Conservation (phyloP, 2,797 vertebrate species). For the Apogon talboti region DNA sequence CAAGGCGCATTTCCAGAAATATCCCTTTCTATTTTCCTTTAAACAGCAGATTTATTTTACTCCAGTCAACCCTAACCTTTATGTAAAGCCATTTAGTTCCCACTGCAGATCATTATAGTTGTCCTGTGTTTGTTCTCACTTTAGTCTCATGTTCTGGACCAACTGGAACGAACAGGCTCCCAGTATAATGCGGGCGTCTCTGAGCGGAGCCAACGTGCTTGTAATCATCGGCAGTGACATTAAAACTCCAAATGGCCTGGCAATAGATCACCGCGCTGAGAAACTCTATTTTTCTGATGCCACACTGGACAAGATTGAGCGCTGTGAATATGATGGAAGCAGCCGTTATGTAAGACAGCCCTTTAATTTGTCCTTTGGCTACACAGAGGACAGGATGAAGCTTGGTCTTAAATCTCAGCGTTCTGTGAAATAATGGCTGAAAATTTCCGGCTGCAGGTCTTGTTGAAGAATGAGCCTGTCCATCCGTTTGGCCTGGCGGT, state of each 20-base stretch:
- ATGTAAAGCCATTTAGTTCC: constrained; percentile 19
- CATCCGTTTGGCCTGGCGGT: constrained; percentile 96
- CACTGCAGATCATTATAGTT: constrained; percentile 22
- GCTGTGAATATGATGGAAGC: constrained; percentile 96
- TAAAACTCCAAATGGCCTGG: constrained; percentile 94
- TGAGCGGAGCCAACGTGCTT: constrained; percentile 92
- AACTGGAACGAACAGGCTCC: constrained; percentile 98
- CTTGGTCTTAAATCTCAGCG: background rate
- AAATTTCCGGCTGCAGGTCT: constrained; percentile 81
- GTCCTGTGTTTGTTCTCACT: constrained; percentile 25
- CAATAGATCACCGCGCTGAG: constrained; percentile 95
- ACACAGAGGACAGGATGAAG: no score
- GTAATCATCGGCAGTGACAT: constrained; percentile 95
- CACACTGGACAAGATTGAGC: constrained; percentile 96
- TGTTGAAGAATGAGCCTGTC: constrained; percentile 95
- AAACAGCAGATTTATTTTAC: constrained; percentile 44
- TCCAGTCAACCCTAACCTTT: constrained; percentile 31
- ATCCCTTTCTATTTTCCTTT: constrained; percentile 9
- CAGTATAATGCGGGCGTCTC: constrained; percentile 96
- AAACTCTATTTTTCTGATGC: constrained; percentile 98
- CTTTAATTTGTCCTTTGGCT: background rate
- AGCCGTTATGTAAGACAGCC: constrained; percentile 89
- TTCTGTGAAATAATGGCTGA: background rate
- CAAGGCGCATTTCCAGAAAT: constrained; percentile 20
- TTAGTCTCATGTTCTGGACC: constrained; percentile 98